A percentile compares a stretch with the other conserved stretches of the same genome.
These are phyloP conservation scores for Rhagonycha lutea DNA, from an alignment of 2,888 invertebrate genomes.

Conservation along the genomic window DNA sequence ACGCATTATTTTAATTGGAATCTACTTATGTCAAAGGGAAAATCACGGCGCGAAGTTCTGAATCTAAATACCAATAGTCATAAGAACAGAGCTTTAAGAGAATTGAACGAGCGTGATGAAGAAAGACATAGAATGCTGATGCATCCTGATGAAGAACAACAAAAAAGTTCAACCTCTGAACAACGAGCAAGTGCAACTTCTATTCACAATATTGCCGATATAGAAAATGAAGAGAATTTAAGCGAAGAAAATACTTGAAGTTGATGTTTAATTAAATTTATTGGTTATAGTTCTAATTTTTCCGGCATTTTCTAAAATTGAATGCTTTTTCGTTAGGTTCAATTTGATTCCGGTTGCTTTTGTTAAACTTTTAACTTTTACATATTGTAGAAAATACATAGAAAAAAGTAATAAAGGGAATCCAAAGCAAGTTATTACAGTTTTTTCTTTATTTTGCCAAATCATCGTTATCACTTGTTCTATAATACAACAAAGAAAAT, in stretches of 20 bases:
- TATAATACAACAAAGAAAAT: too few species aligned
- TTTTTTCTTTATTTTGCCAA: too few species aligned
- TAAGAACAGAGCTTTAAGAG: not conserved
- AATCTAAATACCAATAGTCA: constrained; percentile 42
- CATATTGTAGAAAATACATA: too few species aligned
- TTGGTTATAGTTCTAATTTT: not conserved
- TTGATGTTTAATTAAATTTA: not conserved
- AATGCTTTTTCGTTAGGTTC: too few species aligned
- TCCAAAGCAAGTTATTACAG: too few species aligned
- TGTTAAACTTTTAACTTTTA: too few species aligned
- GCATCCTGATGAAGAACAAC: not conserved
- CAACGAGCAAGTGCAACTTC: not conserved
- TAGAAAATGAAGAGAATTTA: not conserved
- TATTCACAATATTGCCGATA: not conserved
- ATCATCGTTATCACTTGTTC: too few species aligned
- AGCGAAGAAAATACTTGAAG: not conserved
- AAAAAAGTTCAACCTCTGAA: not conserved
- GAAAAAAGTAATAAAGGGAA: too few species aligned
- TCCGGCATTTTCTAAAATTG: too few species aligned
- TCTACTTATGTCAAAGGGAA: constrained; percentile 59
- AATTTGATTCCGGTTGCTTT: too few species aligned
- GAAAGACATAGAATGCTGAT: not conserved
- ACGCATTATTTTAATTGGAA: constrained; percentile 62
- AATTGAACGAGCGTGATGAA: not conserved
- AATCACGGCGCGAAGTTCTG: constrained; percentile 56